Conservation (phyloP, 2,113 vertebrate genomes). For the Mustela lutreola region DNA sequence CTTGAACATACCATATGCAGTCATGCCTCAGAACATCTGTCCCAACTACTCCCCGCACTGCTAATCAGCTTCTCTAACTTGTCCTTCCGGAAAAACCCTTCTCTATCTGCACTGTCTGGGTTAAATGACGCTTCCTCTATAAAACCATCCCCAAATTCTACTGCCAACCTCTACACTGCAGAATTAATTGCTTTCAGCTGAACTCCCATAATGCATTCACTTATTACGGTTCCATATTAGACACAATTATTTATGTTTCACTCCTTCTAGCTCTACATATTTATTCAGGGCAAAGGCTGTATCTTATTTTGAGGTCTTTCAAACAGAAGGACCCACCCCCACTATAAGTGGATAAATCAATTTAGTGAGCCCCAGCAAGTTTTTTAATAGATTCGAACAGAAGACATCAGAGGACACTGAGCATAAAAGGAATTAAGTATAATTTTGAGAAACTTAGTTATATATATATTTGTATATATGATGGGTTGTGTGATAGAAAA, state of each 20-base stretch:
- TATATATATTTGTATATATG: neutral
- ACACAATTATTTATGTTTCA: neutral
- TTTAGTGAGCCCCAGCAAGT: neutral
- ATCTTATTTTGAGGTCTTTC: constrained; percentile 34
- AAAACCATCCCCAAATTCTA: constrained; percentile 9
- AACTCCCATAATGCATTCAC: neutral
- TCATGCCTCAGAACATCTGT: neutral
- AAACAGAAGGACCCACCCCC: neutral
- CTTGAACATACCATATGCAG: neutral
- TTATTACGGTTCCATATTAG: neutral
- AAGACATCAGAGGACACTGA: neutral
- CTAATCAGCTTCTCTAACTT: neutral
- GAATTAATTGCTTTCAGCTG: neutral
- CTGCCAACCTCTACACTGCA: neutral
- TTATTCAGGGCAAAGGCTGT: neutral
- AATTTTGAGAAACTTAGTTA: constrained; percentile 37
- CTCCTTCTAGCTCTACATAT: neutral
- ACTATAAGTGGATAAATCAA: neutral
- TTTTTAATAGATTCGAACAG: constrained; percentile 14
- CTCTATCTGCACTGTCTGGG: neutral
- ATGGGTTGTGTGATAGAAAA: neutral
- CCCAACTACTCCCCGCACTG: neutral
- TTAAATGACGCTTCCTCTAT: neutral
- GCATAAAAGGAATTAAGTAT: neutral
- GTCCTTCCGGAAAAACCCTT: neutral